Percentiles rank a stretch among this genome's conserved stretches.
These are phyloP conservation scores for Isurus oxyrinchus DNA, from an alignment of 2,113 vertebrate genomes.

Conservation along the genomic window DNA sequence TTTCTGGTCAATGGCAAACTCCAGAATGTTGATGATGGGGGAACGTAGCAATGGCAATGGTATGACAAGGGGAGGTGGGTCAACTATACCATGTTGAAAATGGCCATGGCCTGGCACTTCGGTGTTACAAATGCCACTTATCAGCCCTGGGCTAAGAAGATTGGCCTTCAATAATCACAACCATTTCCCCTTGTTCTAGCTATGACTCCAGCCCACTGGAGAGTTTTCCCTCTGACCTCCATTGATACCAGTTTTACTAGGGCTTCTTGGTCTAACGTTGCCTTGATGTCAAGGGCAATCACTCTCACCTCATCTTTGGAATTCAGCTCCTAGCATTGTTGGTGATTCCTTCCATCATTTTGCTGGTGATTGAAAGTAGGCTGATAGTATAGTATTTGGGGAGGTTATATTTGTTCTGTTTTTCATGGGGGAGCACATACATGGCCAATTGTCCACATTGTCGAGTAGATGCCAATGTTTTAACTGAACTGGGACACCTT, in stretches of 20 bases:
- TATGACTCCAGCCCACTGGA: neutral
- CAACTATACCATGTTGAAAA: neutral
- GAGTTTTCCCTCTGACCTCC: neutral
- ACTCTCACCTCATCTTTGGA: neutral
- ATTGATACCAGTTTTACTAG: neutral
- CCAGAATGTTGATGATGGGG: neutral
- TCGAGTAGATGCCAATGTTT: too few relatives aligned
- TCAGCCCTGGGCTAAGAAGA: neutral
- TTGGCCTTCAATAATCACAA: neutral
- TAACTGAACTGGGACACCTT: too few relatives aligned
- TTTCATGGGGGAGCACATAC: neutral
- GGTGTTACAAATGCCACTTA: neutral
- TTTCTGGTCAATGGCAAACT: neutral
- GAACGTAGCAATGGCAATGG: neutral
- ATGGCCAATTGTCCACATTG: neutral
- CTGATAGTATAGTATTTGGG: neutral
- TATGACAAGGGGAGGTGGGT: neutral
- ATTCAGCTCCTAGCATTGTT: neutral
- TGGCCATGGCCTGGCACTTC: neutral
- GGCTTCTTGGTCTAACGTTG: neutral
- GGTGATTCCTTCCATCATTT: neutral
- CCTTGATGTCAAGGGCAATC: neutral
- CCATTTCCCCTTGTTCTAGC: neutral
- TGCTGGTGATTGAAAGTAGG: neutral
- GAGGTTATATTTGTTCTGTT: neutral